These are phyloP conservation scores for Cephus runcator DNA, from an alignment of 2,888 invertebrate species.

Conservation along the genomic window DNA sequence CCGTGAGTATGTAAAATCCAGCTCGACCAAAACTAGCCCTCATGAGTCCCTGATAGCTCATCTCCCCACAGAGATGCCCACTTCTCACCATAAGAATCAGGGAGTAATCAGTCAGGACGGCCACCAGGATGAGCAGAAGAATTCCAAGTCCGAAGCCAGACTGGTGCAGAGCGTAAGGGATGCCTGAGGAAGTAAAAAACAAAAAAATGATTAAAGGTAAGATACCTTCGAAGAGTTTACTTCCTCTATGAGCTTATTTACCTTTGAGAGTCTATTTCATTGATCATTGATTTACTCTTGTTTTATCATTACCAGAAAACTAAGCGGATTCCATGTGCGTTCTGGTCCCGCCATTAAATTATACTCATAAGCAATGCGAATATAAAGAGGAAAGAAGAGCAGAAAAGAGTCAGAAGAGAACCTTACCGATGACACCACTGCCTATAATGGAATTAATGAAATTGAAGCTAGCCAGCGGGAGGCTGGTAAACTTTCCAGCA, in stretches of 20 bases:
- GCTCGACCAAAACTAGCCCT: conserved; percentile 82
- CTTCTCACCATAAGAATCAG: conserved; percentile 81
- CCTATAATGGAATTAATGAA: conserved; percentile 90
- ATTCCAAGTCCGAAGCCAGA: conserved; percentile 84
- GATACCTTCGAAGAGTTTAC: not conserved
- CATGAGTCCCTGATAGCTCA: conserved; percentile 84
- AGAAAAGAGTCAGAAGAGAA: not conserved
- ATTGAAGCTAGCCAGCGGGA: conserved; percentile 84
- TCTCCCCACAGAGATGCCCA: conserved; percentile 80
- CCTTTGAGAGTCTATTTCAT: not conserved
- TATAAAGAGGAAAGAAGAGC: not conserved
- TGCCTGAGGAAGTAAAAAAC: conserved; percentile 65
- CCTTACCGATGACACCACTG: conserved; percentile 83
- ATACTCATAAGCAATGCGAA: not conserved
- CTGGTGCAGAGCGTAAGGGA: conserved; percentile 83
- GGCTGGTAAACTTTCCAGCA: conserved; percentile 73
- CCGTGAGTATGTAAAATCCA: conserved; percentile 80
- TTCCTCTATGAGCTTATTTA: conserved; percentile 4
- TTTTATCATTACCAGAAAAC: too few relatives aligned
- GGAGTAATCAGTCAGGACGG: conserved; percentile 83
- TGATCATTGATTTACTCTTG: not conserved
- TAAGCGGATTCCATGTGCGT: not conserved
- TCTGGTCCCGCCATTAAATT: not conserved
- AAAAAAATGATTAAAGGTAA: not conserved
- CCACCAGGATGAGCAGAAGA: conserved; percentile 76